Evolutionary conservation across 35 echinoderm and acorn worm genomes (phyloP), one percentile per base, ranked within the genome.

Genomic region (Strongylocentrotus purpuratus): DNA sequence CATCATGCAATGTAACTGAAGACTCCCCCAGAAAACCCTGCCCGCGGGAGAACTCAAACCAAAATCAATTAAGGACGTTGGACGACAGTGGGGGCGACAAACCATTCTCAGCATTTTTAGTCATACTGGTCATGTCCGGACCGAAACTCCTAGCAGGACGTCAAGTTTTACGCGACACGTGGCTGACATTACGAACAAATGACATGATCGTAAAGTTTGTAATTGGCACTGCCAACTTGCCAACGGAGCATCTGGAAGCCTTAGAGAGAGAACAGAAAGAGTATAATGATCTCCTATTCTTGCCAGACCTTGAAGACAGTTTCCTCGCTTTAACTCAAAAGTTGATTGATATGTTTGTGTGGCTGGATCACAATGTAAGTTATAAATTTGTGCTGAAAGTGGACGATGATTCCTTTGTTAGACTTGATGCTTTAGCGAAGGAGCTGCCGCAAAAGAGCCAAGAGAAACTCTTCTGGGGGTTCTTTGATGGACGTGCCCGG

Each of bases 361-460:
- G 97, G 97, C 65, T 96, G 7, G 97, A 98, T 33, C 33, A 95
- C 46, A 96, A 98, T 92, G 96, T 98, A 4, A 96, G 94, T 32
- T 98, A 95, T 88, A 92, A 94, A 86, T 98, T 94, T 92, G 71
- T 98, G 45, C 85, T 98, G 0, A 98, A 98, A 94, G 97, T 95
- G 7, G 97, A 98, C 32, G 97, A 98, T 86, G 97, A 98, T 52
- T 96, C 97, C 1, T 96, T 98, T 95, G 97, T 96, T 5, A 18
- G 94, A 33, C 85, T 98, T 9, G 94, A 98, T 92, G 92, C 87
- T 1, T 48, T 98, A 13, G 5, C 86, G 22, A 85, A 92, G 47
- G 97, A 98, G 47, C 91, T 98, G 10, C 71, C 95, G 60, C 31
- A 48, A n/a, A 98, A 96, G 87, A 61, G 35, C 9, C 89, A 65